A percentile compares a stretch with the other conserved stretches of the same genome.
phyloP scores from a whole-genome alignment of 2,113 vertebrate species.

The Pedionomus torquatus region DNA sequence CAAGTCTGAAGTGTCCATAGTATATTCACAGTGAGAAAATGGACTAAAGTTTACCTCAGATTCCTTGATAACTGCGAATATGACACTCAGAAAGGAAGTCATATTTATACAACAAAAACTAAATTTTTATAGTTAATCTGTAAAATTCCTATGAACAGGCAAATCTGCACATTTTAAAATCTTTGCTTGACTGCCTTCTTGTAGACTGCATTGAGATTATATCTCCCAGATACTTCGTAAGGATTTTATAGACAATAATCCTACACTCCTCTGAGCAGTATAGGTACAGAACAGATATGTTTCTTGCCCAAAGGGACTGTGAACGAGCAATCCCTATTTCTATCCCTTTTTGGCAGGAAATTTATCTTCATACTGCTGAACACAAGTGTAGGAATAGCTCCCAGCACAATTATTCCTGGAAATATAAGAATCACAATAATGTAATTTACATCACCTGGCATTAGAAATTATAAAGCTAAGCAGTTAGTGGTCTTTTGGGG shows the following conservation, averaged over 20 bases:
- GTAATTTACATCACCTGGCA: not conserved
- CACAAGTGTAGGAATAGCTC: not conserved
- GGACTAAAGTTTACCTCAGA: not conserved
- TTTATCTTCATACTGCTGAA: not conserved
- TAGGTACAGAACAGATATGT: not conserved
- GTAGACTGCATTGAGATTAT: not conserved
- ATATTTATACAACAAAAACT: not conserved
- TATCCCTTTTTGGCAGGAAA: not conserved
- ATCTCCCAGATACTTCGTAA: not conserved
- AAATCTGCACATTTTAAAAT: not conserved
- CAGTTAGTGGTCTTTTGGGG: fast-evolving
- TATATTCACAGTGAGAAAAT: not conserved
- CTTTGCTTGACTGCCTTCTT: not conserved
- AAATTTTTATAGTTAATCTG: not conserved
- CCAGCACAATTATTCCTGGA: not conserved
- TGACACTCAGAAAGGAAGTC: not conserved
- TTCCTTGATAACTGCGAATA: not conserved
- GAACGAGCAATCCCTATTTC: not conserved
- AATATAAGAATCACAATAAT: not conserved
- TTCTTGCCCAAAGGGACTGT: fast-evolving
- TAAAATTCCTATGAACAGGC: not conserved
- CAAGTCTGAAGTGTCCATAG: not conserved
- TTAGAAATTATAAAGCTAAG: not conserved
- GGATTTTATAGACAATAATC: not conserved
- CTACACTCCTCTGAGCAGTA: not conserved